These are phyloP conservation scores for Nymphicus hollandicus DNA, from an alignment of 2,113 vertebrate species.

Conservation along the genomic window DNA sequence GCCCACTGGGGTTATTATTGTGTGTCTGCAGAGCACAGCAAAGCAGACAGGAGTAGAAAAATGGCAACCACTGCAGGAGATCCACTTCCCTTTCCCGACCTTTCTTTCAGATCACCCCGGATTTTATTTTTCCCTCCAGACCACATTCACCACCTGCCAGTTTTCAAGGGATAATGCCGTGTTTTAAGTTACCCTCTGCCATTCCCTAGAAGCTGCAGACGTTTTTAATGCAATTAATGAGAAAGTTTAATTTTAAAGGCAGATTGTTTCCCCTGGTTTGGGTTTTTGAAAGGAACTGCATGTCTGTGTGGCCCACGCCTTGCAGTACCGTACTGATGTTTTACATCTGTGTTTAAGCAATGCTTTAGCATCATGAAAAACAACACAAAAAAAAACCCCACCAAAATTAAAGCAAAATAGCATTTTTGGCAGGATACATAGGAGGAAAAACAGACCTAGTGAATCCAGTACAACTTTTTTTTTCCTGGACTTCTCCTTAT, in stretches of 20 bases:
- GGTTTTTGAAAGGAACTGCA: background rate
- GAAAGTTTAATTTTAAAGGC: conserved; percentile 7
- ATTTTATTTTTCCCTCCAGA: background rate
- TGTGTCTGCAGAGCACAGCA: conserved; percentile 59
- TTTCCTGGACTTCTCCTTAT: background rate
- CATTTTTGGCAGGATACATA: conserved; percentile 4
- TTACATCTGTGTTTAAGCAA: conserved; percentile 19
- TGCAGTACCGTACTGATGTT: background rate
- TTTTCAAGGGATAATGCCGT: background rate
- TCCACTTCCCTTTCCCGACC: background rate
- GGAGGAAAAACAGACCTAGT: background rate
- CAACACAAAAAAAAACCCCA: conserved; percentile 1
- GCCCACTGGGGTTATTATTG: conserved; percentile 71
- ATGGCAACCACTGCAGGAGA: conserved; percentile 36
- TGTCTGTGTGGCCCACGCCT: conserved; percentile 55
- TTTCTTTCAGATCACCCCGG: background rate
- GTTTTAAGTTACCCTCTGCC: background rate
- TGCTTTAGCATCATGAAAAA: conserved; percentile 16
- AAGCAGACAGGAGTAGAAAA: conserved; percentile 58
- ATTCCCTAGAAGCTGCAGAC: background rate
- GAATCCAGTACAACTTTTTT: background rate
- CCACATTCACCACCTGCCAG: background rate
- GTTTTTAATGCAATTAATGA: background rate
- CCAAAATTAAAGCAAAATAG: conserved; percentile 34
- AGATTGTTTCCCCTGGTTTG: conserved; percentile 24